These are phyloP conservation scores for Nymphalis polychloros DNA, from an alignment of 2,888 invertebrate genomes.

Conservation along the genomic window DNA sequence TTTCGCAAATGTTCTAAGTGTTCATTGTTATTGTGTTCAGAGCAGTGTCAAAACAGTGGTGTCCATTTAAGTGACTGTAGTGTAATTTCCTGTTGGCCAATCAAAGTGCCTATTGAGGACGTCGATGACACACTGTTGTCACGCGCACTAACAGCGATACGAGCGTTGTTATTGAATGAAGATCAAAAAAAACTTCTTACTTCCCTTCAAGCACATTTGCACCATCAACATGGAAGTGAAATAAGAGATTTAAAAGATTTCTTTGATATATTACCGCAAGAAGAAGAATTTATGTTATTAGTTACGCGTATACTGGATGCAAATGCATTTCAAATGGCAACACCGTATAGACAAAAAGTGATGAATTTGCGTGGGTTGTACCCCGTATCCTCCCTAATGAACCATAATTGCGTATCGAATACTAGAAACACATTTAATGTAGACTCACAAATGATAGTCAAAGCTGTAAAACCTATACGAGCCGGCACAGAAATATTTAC, in stretches of 20 bases:
- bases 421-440: conserved; percentile 83
- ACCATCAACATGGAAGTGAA: conserved; percentile 81
- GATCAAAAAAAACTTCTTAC: conserved; percentile 77
- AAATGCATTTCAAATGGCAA: conserved; percentile 85
- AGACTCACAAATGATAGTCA: conserved; percentile 81
- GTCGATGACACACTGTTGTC: conserved; percentile 63
- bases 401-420: conserved; percentile 87
- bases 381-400: conserved; percentile 85
- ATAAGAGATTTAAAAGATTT: conserved; percentile 76
- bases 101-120: conserved; percentile 70
- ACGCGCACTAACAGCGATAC: conserved; percentile 65
- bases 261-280: conserved; percentile 77
- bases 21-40: conserved; percentile 86
- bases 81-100: conserved; percentile 81
- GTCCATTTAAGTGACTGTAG: conserved; percentile 85
- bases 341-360: conserved; percentile 67
- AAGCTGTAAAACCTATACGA: conserved; percentile 81
- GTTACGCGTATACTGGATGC: conserved; percentile 84
- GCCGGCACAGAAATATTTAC: conserved; percentile 84
- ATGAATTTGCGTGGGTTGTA: conserved; percentile 84
- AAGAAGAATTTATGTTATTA: conserved; percentile 80
- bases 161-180: conserved; percentile 65
- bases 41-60: conserved; percentile 81
- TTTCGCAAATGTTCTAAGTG: conserved; percentile 83
- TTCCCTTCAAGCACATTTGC: conserved; percentile 77